Conservation (phyloP, 2,888 invertebrate genomes). For the Caenorhabditis panamensis region DNA sequence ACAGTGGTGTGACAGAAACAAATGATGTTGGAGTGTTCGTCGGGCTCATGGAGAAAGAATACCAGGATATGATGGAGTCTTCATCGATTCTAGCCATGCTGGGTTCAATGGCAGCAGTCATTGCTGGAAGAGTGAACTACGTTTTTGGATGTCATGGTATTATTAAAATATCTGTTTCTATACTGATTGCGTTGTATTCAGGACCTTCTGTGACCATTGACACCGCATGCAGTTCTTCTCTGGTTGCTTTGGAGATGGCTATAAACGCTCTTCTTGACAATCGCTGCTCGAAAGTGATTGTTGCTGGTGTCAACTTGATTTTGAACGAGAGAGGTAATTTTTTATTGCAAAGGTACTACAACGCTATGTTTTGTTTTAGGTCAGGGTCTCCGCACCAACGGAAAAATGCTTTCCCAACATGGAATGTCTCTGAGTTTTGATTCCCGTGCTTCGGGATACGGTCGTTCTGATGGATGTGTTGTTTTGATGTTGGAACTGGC, state of each 20-base stretch:
- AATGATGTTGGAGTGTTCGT: slow-evolving; percentile 74
- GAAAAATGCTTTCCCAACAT: slow-evolving; percentile 79
- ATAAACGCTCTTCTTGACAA: slow-evolving; percentile 87
- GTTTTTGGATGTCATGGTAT: slow-evolving; percentile 69
- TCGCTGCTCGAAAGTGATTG: slow-evolving; percentile 93
- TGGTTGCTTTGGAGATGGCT: slow-evolving; percentile 90
- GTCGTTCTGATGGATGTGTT: slow-evolving; percentile 81
- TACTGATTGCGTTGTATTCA: too few species aligned
- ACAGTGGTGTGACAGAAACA: slow-evolving; percentile 63
- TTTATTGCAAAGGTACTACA: background rate
- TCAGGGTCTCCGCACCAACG: slow-evolving; percentile 76
- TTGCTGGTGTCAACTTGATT: slow-evolving; percentile 88
- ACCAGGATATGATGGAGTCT: slow-evolving; percentile 71
- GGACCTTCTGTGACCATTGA: slow-evolving; percentile 93
- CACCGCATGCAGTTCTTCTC: slow-evolving; percentile 96
- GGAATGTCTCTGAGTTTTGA: slow-evolving; percentile 81
- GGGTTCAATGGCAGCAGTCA: slow-evolving; percentile 71
- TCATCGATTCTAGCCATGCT: slow-evolving; percentile 71
- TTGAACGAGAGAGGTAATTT: slow-evolving; percentile 71
- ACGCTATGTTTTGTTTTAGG: slow-evolving; percentile 22
- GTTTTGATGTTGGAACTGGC: slow-evolving; percentile 79
- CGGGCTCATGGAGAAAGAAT: slow-evolving; percentile 79
- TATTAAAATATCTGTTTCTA: background rate
- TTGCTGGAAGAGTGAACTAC: slow-evolving; percentile 76
- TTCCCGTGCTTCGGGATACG: slow-evolving; percentile 81